Evolutionary conservation across 2,797 vertebrate genomes (phyloP).

Genomic region (Anguilla marmorata): DNA sequence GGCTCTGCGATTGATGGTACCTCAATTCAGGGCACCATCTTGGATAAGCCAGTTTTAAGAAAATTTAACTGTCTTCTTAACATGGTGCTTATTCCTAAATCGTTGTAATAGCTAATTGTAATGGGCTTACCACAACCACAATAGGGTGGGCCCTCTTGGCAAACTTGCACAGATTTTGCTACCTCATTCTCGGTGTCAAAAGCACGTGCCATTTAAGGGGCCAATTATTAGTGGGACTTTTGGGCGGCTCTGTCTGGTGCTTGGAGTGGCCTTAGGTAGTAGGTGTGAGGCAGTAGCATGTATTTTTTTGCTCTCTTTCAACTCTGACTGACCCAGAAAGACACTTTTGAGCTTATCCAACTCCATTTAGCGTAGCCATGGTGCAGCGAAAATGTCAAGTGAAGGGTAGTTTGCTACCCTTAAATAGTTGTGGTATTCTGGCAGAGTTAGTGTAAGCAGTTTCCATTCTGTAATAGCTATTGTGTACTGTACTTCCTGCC

Average conservation of each 20-base stretch:
- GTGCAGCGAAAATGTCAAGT: not conserved
- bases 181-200: constrained; percentile 19
- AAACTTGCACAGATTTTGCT: constrained; percentile 6
- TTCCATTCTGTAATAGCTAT: not conserved
- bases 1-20: not conserved
- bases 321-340: not conserved
- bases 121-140: not conserved
- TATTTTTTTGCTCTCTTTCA: not conserved
- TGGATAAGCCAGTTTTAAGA: not conserved
- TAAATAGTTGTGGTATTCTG: not conserved
- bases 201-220: not conserved
- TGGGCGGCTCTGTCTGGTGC: not conserved
- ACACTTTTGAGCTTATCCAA: not conserved
- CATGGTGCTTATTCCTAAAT: not conserved
- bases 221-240: not conserved
- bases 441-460: not conserved
- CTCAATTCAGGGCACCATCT: not conserved
- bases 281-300: not conserved
- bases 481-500: not conserved
- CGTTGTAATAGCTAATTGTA: not conserved
- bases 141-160: not conserved
- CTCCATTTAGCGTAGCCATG: not conserved
- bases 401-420: not conserved
- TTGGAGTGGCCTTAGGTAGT: not conserved
- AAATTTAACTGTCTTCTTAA: not conserved